Conservation (phyloP, 2,797 vertebrate species). For the Clarias laeviceps region DNA sequence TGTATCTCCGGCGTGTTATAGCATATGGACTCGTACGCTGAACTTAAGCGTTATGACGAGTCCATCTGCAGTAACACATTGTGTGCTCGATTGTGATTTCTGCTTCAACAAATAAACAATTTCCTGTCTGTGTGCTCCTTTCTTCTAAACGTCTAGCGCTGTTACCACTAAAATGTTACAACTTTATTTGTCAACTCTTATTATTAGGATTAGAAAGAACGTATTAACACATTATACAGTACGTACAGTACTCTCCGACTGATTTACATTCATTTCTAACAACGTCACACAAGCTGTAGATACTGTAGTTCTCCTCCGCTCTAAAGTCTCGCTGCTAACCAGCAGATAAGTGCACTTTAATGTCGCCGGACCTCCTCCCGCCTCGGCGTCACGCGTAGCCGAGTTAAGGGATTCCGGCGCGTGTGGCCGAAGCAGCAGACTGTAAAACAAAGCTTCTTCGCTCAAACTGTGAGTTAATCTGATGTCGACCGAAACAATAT, state of each 20-base stretch:
- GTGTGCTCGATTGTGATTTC: not conserved
- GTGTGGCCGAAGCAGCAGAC: constrained; percentile 53
- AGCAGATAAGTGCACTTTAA: constrained; percentile 50
- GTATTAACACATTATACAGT: not conserved
- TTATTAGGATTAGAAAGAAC: not conserved
- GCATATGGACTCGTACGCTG: not conserved
- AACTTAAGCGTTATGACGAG: not conserved
- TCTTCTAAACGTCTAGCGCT: not conserved
- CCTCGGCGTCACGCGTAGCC: constrained; percentile 49
- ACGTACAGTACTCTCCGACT: not conserved
- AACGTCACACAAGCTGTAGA: not conserved
- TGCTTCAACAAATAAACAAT: not conserved
- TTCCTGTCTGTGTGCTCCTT: not conserved
- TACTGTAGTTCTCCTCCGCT: constrained; percentile 30
- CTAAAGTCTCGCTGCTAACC: constrained; percentile 32
- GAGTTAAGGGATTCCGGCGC: constrained; percentile 40
- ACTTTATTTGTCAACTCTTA: not conserved
- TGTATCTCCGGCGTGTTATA: not conserved
- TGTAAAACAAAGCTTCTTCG: constrained; percentile 59
- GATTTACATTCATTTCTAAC: not conserved
- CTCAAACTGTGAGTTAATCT: constrained; percentile 62
- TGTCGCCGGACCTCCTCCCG: constrained; percentile 46
- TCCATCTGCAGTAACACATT: not conserved
- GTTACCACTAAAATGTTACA: not conserved
- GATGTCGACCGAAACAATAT: constrained; percentile 60